phyloP scores from a whole-genome alignment of 2,797 vertebrate species.

The Brachymystax lenok region DNA sequence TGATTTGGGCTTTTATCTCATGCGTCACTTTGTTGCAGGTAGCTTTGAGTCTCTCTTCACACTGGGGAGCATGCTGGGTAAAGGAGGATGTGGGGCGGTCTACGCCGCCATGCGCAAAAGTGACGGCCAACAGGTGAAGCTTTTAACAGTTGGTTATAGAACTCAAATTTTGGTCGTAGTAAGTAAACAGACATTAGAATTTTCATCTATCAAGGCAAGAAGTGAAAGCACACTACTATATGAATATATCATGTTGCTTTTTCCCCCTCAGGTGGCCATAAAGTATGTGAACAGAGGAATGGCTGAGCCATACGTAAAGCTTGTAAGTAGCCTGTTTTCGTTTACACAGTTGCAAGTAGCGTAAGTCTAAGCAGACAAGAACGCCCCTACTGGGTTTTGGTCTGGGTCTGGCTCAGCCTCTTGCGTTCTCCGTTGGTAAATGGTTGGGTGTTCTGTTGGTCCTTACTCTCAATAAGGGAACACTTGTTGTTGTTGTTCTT shows the following conservation, averaged over 20 bases:
- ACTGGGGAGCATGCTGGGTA: constrained; percentile 8
- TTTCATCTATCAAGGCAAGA: not conserved
- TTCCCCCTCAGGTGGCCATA: constrained; percentile 26
- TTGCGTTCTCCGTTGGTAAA: not conserved
- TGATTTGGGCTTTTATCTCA: not conserved
- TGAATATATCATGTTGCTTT: no score
- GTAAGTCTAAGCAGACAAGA: not conserved
- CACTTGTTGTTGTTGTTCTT: not conserved
- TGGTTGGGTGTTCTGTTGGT: not conserved
- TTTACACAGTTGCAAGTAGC: not conserved
- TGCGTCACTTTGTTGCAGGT: constrained; percentile 1
- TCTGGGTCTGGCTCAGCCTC: not conserved
- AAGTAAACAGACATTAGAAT: no score
- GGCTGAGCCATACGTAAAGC: constrained; percentile 15
- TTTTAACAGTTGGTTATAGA: not conserved
- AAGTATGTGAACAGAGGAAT: constrained; percentile 18
- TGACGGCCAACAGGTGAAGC: constrained; percentile 17
- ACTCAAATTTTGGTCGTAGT: not conserved
- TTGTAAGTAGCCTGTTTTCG: constrained; percentile 13
- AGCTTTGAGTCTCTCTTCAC: constrained; percentile 3
- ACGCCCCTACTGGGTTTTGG: not conserved
- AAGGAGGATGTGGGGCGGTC: constrained; percentile 17
- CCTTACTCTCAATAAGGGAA: not conserved
- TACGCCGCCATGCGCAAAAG: constrained; percentile 14
- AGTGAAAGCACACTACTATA: not conserved